Base-by-base conservation (phyloP, 35 echinoderm and acorn worm genomes). In the Apostichopus japonicus region DNA sequence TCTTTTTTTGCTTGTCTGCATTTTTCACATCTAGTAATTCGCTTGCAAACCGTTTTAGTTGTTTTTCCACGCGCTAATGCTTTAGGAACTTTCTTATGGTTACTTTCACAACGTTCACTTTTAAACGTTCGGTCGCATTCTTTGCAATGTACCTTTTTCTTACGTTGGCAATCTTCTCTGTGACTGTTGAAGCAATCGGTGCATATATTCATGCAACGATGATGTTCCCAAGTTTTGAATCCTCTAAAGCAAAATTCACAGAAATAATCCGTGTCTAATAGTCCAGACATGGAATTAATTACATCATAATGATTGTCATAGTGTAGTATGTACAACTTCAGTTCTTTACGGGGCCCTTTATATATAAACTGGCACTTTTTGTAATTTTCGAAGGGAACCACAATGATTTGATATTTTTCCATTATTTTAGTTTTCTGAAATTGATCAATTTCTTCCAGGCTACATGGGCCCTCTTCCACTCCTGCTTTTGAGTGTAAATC, bases 281-380 rank as follows among this genome's bases (percentile, higher is more conserved):
- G 63, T 21, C 27, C 91, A 44, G 51, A 23, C 91, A 92, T 81
- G 13, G 55, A 55, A 13, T 52, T 81, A 16, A 92, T 92, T 44
- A 92, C 91, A 55, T 92, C 77, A 59, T 63, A 92, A 24, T 83
- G 91, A 23, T 83, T 83, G 4, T 92, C 53, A 51, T 92, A 56
- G 25, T 83, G 56, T 62, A 82, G 73, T 13, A 90, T 73, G 73
- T 44, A 90, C 17, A 90, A 75, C 23, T 63, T 88, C 10, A 23
- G 22, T 63, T 88, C 86, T 67, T 90, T 88, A 16, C 21, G 17
- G 21, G 86, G 86, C 23, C 86, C 86, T 72, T 65, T 88, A 67
- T 88, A 88, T 14, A 88, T 17, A 83, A 55, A 83, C 23, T 21
- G n/a, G 58, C 13, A 76, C 78, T 80, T 80, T n/a, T 53, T 54